Evolutionary conservation across 2,113 vertebrate genomes (phyloP).

Genomic region (Eretmodus cyanostictus): DNA sequence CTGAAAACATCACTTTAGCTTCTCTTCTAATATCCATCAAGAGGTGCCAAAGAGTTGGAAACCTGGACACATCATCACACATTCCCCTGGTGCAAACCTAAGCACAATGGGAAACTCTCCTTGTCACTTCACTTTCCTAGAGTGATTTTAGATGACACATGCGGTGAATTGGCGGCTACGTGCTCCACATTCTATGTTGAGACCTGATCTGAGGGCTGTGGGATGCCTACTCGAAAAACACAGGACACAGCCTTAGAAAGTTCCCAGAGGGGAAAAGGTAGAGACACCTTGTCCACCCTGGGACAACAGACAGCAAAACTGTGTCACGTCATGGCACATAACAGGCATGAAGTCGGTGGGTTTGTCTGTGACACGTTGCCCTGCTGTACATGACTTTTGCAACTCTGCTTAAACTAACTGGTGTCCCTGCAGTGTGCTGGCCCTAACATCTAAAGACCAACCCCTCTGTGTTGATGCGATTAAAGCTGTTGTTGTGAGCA

Average conservation of each 20-base stretch:
- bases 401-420: neutral
- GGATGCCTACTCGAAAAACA: neutral
- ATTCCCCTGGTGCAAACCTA: neutral
- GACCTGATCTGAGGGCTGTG: neutral
- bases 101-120: neutral
- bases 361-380: neutral
- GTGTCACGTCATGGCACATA: conserved; percentile 3
- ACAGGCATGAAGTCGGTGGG: neutral
- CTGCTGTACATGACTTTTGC: neutral
- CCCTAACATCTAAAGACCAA: conserved; percentile 1
- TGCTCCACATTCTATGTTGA: neutral
- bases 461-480: conserved; percentile 2
- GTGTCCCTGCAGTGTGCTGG: conserved; percentile 1
- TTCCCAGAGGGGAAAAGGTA: neutral
- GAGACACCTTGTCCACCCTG: conserved; percentile 44
- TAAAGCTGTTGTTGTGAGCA: neutral
- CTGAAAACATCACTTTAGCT: neutral
- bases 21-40: conserved; percentile 14
- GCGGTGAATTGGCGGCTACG: neutral
- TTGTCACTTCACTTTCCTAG: neutral
- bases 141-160: neutral
- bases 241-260: neutral
- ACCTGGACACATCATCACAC: neutral
- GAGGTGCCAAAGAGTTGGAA: neutral
- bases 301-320: conserved; percentile 37